A percentile compares a stretch with the other conserved stretches of the same genome.
phyloP scores from a whole-genome alignment of 2,888 invertebrate genomes.

The Agrochola lychnidis region DNA sequence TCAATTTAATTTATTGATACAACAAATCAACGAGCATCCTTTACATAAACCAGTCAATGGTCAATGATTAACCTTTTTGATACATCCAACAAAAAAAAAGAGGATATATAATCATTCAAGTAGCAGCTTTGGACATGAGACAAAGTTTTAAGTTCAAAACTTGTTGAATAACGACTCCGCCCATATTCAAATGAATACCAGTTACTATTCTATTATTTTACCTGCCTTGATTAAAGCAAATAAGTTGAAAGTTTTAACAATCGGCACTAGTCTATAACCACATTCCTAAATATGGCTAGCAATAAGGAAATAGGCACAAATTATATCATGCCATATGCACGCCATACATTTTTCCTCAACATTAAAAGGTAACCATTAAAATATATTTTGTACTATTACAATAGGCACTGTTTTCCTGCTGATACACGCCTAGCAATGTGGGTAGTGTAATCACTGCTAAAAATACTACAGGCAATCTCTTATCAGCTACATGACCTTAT shows the following conservation, averaged over 20 bases:
- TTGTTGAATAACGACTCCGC: constrained; percentile 4
- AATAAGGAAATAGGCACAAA: constrained; percentile 38
- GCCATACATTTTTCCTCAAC: constrained; percentile 27
- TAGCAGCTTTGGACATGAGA: background rate
- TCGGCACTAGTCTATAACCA: background rate
- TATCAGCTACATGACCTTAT: constrained; percentile 40
- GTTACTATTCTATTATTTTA: constrained; percentile 7
- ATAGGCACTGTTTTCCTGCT: constrained; percentile 55
- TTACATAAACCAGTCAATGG: constrained; percentile 20
- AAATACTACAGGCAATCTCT: constrained; percentile 48
- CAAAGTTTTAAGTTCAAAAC: background rate
- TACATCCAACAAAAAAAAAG: constrained; percentile 26
- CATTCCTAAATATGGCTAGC: constrained; percentile 4
- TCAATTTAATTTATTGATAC: constrained; percentile 9
- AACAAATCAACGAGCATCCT: background rate
- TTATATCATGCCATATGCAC: background rate
- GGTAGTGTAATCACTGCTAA: constrained; percentile 45
- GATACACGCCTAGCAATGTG: constrained; percentile 26
- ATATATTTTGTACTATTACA: constrained; percentile 27
- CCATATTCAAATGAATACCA: constrained; percentile 7
- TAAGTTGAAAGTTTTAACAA: background rate
- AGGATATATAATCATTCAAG: background rate
- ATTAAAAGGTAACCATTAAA: constrained; percentile 42
- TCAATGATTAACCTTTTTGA: constrained; percentile 8
- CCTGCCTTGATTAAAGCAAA: background rate